Evolutionary conservation across 2,113 vertebrate genomes (phyloP), one percentile per base, ranked within the genome.

Genomic region (Gymnogyps californianus): DNA sequence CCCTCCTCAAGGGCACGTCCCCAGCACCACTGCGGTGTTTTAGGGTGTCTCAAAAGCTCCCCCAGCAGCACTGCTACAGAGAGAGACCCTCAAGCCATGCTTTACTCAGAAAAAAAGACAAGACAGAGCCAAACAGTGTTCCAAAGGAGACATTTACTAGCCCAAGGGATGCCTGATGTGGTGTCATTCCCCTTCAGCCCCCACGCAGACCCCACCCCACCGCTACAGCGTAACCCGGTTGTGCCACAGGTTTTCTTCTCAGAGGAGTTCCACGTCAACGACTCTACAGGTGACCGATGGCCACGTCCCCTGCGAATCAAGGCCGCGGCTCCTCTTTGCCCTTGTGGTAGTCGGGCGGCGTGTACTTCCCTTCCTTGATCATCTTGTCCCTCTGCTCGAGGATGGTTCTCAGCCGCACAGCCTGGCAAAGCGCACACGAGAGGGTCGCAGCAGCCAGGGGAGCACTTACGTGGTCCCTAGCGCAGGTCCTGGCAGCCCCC

Each of bases 281-380:
- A 12, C 44, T 44, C 70, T 15, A 16, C 16, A 4, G 13, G 34
- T 2, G 46, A n/a, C 44, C 0, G 0, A 11, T 0, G 2, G 54
- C 11, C 21, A 6, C 4, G 13, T 20, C 18, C 83, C 51, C 55
- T 1, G 21, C 5, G 5, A 9, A 34, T 98, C 98, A 98, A 8
- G 98, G 98, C 54, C 89, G 71, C 2, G 72, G 15, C 4, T 98
- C 97, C 12, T 93, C 98, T 77, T 94, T 96, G 62, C 98, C 98
- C 20, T 2, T 31, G 97, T 99, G 99, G 89, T 98, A 87, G 46
- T 96, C 21, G 0, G 99, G 99, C 0, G 97, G 98, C 0, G 97
- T 98, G 96, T 99, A 99, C 29, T 98, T 98, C 29, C 99, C 99
- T 65, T 99, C 98, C 93, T 99, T 99, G 10, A 99, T 96, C 97